Evolutionary conservation across 2,113 vertebrate genomes (phyloP), one percentile per base, ranked within the genome.

Genomic region (Cacatua alba): DNA sequence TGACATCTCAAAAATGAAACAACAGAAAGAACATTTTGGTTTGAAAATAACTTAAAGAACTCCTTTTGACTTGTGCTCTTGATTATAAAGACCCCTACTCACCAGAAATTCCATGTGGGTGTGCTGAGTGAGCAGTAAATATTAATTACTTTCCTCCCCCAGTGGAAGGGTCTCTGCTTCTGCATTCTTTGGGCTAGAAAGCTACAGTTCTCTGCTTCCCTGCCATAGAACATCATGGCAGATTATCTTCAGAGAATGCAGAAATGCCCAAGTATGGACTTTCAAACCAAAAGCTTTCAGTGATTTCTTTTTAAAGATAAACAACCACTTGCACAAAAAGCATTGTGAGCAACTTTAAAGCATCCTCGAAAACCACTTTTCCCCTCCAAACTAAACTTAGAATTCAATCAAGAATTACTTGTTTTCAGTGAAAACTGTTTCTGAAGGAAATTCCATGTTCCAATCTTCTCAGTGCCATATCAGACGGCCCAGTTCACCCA

Each of bases 121-220:
- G 77, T 86, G 70, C 60, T 62, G 37, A 57, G 41, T 14, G 51
- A 89, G 13, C 49, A 79, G 64, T 84, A 82, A 88, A 48, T 59
- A 95, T 95, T 95, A 95, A 95, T 96, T 41, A 37, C 7, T 72
- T 77, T 64, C 95, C 94, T 95, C 92, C 88, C 37, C 83, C 82
- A 57, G 43, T 63, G 12, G 7, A 94, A 89, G 94, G 89, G 87
- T 92, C 91, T 84, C 62, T 88, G 80, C 57, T 92, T 9, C 80
- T 78, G 10, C 89, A 89, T 96, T 97, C 92, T 86, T 82, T 33
- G 20, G 85, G n/a, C 13, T 80, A 53, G 84, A 94, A 82, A 78
- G 44, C 59, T 53, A 25, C 70, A 69, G 9, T 92, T 83, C 79
- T 90, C 67, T 88, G 48, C 10, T 33, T 48, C 4, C 13, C 17